Evolutionary conservation across 2,888 invertebrate genomes (phyloP).

Genomic region (Orthonychiurus folsomi): DNA sequence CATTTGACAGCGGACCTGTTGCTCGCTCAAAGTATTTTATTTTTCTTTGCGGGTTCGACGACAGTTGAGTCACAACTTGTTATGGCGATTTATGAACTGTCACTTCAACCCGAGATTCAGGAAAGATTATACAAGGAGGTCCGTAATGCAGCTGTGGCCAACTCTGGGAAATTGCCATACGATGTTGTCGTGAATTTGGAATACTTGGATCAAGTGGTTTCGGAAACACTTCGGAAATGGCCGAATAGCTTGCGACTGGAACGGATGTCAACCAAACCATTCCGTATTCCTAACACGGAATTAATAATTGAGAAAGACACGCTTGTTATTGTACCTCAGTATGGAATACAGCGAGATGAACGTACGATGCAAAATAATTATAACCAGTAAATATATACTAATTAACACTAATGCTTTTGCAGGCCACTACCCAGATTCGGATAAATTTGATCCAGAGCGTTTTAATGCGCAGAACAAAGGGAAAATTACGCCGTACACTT

Average conservation of each 20-base stretch:
- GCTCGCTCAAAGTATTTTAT: background rate
- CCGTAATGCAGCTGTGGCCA: background rate
- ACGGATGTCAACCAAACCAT: background rate
- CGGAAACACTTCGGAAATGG: background rate
- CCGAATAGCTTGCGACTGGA: background rate
- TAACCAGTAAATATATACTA: too few species aligned
- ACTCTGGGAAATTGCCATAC: background rate
- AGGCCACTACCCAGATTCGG: constrained; percentile 51
- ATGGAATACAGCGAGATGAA: background rate
- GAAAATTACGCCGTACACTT: constrained; percentile 47
- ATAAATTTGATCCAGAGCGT: constrained; percentile 53
- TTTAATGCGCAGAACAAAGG: constrained; percentile 53
- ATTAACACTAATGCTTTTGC: too few species aligned
- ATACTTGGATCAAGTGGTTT: background rate
- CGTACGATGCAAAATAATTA: too few species aligned
- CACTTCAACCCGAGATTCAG: background rate
- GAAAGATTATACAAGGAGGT: background rate
- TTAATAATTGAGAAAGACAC: background rate
- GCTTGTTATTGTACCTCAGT: background rate
- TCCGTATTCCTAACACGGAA: background rate
- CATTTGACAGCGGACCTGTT: background rate
- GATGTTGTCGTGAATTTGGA: background rate
- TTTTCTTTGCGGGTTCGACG: background rate
- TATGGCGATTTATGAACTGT: background rate
- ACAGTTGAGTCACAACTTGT: background rate